Conservation (phyloP, 1,140 invertebrate species). For the Pentalonia nigronervosa region DNA sequence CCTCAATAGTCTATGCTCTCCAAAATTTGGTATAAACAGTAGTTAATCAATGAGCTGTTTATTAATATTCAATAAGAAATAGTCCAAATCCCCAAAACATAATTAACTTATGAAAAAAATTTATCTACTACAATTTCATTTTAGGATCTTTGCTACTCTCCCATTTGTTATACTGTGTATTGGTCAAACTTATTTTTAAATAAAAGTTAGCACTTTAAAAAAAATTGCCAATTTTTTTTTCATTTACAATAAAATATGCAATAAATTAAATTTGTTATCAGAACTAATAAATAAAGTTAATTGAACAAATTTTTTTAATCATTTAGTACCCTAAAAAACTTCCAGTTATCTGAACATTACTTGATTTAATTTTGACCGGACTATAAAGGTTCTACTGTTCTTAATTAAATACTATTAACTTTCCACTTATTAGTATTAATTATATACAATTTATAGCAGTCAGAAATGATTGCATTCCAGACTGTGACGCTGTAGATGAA, state of each 20-base stretch:
- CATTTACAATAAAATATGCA: no score
- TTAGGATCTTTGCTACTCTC: not conserved
- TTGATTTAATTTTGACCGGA: not conserved
- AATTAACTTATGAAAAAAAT: not conserved
- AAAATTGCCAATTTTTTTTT: not conserved
- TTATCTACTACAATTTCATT: not conserved
- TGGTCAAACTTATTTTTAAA: not conserved
- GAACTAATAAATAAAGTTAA: not conserved
- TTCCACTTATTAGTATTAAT: not conserved
- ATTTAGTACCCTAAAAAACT: not conserved
- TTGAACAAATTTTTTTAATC: not conserved
- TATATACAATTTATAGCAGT: not conserved
- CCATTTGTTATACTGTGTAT: not conserved
- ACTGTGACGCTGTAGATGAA: slow-evolving; percentile 31
- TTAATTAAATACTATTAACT: not conserved
- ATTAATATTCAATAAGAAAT: not conserved
- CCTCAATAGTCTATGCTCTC: not conserved
- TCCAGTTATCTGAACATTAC: not conserved
- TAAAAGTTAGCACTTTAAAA: not conserved
- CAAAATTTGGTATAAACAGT: no score
- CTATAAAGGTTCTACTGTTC: not conserved
- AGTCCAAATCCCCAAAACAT: not conserved
- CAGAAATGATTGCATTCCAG: not conserved
- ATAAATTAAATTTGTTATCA: not conserved
- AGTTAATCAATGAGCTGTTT: no score